A percentile compares a stretch with the other conserved stretches of the same genome.
phyloP scores from a whole-genome alignment of 2,888 invertebrate genomes.

The Eupsilia transversa region DNA sequence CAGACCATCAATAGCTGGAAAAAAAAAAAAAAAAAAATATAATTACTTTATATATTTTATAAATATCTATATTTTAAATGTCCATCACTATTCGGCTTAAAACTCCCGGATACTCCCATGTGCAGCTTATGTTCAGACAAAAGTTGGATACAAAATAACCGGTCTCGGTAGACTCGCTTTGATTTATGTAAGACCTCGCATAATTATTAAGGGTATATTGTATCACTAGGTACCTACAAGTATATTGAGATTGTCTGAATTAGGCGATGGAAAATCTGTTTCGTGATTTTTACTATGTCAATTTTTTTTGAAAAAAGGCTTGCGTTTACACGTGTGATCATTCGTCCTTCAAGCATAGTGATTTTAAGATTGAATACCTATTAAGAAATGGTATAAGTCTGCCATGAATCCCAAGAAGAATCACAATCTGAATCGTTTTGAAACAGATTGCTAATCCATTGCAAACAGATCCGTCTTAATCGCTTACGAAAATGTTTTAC shows the following conservation, averaged over 20 bases:
- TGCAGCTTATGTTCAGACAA: conserved; percentile 38
- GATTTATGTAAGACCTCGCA: conserved; percentile 42
- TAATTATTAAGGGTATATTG: conserved; percentile 14
- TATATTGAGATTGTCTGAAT: background rate
- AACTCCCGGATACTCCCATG: conserved; percentile 17
- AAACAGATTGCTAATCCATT: too few relatives aligned
- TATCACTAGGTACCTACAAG: background rate
- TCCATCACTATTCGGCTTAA: conserved; percentile 37
- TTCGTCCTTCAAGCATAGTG: background rate
- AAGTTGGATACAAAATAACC: conserved; percentile 54
- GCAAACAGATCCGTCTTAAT: too few relatives aligned
- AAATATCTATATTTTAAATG: conserved; percentile 5
- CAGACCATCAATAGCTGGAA: background rate
- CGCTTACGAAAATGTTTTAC: too few relatives aligned
- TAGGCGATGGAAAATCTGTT: background rate
- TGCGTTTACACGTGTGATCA: background rate
- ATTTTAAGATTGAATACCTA: background rate
- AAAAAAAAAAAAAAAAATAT: background rate
- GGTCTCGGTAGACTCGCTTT: conserved; percentile 34
- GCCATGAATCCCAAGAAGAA: too few relatives aligned
- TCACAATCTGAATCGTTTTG: too few relatives aligned
- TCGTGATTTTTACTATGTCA: too few relatives aligned
- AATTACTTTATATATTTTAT: background rate
- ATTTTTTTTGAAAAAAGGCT: too few relatives aligned
- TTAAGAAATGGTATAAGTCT: too few relatives aligned